Evolutionary conservation across 1,140 invertebrate species (phyloP), one percentile per base, ranked within the genome.

Genomic region (Parapsyche elsis): DNA sequence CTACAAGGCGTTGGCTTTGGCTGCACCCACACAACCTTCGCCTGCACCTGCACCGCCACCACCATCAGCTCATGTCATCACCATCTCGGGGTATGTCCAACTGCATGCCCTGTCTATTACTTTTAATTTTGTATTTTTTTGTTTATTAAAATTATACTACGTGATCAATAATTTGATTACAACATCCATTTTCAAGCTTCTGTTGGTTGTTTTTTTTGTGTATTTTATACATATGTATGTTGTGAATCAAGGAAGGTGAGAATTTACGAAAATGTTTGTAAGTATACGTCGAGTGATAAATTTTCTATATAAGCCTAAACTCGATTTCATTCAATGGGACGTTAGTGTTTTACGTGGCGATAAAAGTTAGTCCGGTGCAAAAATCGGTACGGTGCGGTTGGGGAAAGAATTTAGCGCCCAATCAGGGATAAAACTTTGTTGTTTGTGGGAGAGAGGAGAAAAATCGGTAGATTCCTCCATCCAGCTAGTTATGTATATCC

Each of bases 1-100:
- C 73, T 97, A 97, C 86, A 95, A 95, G 79, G 95, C 95, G 5
- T 88, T 95, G 71, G 91, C 92, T 45, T 87, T 92, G 85, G 90
- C 90, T 1, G 87, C 89, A 0, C 83, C 85, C 44, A 86, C 86
- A 10, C 86, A 87, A 19, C 87, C 90, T 75, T 87, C 85, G 4
- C 82, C 86, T 10, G 82, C 86, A 10, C 84, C 85, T 1, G 75
- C 84, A 14, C 12, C 81, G 87, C 30, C 87, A 85, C 45, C 83
- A 84, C 85, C 81, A 67, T 81, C 84, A 61, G 87, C 87, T 49
- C 64, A 85, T 79, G 83, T 86, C 76, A 85, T 76, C 84, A 85
- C 78, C 85, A 86, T 86, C 86, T 87, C 88, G 88, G 85, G 85
- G 88, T 87, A 87, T 83, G 84, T 84, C 64, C 45, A 53, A 81